Percentiles rank a stretch among this genome's conserved stretches.
phyloP scores from a whole-genome alignment of 2,113 vertebrate species.

The Indri indri region DNA sequence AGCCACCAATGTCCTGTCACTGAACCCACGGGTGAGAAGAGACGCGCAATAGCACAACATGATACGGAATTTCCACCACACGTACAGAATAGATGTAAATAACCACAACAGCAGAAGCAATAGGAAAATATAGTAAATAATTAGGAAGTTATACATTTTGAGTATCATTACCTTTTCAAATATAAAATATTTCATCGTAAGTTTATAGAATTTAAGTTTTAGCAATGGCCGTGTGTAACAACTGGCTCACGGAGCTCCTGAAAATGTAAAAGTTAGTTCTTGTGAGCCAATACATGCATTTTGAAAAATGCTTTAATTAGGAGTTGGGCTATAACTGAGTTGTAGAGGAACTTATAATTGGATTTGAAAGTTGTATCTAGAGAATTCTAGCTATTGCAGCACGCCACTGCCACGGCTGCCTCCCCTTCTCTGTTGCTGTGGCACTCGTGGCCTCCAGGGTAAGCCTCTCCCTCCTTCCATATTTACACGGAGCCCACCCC shows the following conservation, averaged over 20 bases:
- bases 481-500: neutral
- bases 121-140: neutral
- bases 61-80: neutral
- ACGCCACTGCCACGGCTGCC: neutral
- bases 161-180: neutral
- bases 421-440: neutral
- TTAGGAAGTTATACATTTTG: neutral
- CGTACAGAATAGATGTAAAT: neutral
- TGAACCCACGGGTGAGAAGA: neutral
- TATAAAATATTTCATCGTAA: neutral
- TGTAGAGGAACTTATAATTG: neutral
- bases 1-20: neutral
- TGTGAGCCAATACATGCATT: neutral
- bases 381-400: neutral
- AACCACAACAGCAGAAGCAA: neutral
- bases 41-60: neutral
- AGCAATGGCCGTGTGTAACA: neutral
- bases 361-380: neutral
- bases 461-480: no score
- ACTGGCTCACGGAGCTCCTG: neutral
- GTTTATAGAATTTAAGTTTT: neutral
- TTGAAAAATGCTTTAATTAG: neutral
- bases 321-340: neutral
- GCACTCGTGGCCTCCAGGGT: neutral
- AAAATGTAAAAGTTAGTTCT: neutral